Base-by-base conservation (phyloP, 2,888 invertebrate genomes). In the Trileptium ribeirensis region DNA sequence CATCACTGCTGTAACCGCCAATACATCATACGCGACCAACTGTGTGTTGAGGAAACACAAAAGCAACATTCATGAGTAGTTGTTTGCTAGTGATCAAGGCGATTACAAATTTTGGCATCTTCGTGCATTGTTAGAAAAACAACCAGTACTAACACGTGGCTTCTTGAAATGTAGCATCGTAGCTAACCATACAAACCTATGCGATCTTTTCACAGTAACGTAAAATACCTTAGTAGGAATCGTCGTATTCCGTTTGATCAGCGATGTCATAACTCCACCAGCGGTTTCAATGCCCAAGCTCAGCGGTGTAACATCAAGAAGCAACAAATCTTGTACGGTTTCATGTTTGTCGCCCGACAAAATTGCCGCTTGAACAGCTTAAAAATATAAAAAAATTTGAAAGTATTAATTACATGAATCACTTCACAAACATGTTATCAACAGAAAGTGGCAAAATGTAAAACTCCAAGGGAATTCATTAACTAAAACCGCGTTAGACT, bases 221-320 rank as follows among this genome's bases (percentile, higher is more conserved):
- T n/a, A n/a, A n/a, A n/a, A n/a, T n/a, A 75, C 67, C 67, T 97
- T 97, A 83, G 96, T 86, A 2, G 90, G 90, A 78, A 90, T 89
- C 67, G 87, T 86, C 24, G 88, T 87, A 86, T 88, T 88, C 15
- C 95, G 92, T 87, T 94, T 94, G 34, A 95, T 93, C n/a, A 95
- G 90, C 83, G 93, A 93, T 0, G 94, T 91, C 94, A 94, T 94
- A 0, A 94, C 93, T n/a, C 94, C 85, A 19, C 89, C 89, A 1
- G 88, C 89, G 0, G 89, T 89, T 89, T 94, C 94, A 91, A 90
- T 90, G 24, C 90, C 90, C 1, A 90, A 86, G 95, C 95, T 0
- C 95, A 93, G 24, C 94, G 78, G 91, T 92, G 86, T 92, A 93
- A 90, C 94, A 94, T 89, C 96, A 96, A 0, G 93, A 90, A 95